phyloP scores from a whole-genome alignment of 2,888 invertebrate species.

The Hirtodrosophila duncani region DNA sequence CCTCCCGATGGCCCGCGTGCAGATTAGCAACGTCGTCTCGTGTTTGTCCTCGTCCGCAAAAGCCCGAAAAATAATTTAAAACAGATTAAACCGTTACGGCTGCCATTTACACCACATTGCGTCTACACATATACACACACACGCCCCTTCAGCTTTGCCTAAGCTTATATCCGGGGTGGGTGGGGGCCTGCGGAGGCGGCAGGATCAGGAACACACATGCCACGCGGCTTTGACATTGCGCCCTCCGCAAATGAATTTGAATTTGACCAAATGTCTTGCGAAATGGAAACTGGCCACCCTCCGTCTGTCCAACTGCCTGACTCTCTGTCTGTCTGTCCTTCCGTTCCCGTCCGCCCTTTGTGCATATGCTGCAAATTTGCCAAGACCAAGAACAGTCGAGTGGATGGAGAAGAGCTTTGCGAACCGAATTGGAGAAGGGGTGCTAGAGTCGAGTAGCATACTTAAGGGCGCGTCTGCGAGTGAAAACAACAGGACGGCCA shows the following conservation, averaged over 20 bases:
- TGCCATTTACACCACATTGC: constrained; percentile 73
- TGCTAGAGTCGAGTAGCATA: constrained; percentile 55
- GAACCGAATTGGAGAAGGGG: neutral
- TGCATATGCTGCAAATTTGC: constrained; percentile 74
- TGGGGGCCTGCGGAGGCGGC: constrained; percentile 2
- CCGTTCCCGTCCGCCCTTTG: constrained; percentile 36
- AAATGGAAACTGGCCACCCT: constrained; percentile 32
- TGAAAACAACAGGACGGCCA: constrained; percentile 70
- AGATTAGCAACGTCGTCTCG: constrained; percentile 40
- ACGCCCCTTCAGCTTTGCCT: constrained; percentile 13
- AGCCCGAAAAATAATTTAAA: constrained; percentile 73
- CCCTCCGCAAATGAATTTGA: constrained; percentile 54
- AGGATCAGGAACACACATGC: constrained; percentile 28
- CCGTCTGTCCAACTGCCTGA: too few relatives aligned
- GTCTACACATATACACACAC: constrained; percentile 30
- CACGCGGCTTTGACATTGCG: constrained; percentile 37
- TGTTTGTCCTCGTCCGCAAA: constrained; percentile 20
- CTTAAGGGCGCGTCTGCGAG: constrained; percentile 66
- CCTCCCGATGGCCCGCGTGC: constrained; percentile 8
- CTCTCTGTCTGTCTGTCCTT: too few relatives aligned
- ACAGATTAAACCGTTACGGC: constrained; percentile 77
- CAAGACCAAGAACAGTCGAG: constrained; percentile 24
- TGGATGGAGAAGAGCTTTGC: neutral
- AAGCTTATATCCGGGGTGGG: constrained; percentile 1
- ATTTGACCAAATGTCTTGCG: constrained; percentile 74